These are phyloP conservation scores for Nycticryphes semicollaris DNA, from an alignment of 2,113 vertebrate species.

Conservation along the genomic window DNA sequence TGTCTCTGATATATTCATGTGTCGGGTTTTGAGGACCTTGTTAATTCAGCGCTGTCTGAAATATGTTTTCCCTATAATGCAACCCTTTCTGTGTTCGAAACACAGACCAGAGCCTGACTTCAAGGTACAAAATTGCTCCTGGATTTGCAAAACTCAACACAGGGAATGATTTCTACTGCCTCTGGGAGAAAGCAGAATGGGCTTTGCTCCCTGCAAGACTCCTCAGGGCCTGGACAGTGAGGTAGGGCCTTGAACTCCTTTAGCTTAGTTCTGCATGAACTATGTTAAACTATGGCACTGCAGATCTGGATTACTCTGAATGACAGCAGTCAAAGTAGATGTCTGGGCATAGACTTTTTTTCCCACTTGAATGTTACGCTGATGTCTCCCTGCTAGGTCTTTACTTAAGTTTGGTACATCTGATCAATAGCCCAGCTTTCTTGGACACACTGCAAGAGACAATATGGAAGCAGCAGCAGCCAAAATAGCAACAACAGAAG, in stretches of 20 bases:
- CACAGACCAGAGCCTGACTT: background rate
- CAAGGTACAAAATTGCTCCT: background rate
- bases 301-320: background rate
- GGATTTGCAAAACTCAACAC: background rate
- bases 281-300: background rate
- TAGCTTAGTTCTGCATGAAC: background rate
- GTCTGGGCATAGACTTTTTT: background rate
- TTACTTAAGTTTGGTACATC: background rate
- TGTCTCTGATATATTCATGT: background rate
- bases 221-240: background rate
- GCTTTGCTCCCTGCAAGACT: background rate
- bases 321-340: background rate
- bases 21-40: background rate
- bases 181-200: background rate
- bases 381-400: background rate
- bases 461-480: conserved; percentile 54
- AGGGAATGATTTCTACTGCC: background rate
- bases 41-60: background rate
- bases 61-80: background rate
- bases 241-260: background rate
- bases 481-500: conserved; percentile 67
- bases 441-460: conserved; percentile 6
- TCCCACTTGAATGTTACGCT: background rate
- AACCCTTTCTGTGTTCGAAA: background rate
- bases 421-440: background rate